These are phyloP conservation scores for Scaptomyza parva DNA, from an alignment of 2,888 invertebrate species.

Conservation along the genomic window DNA sequence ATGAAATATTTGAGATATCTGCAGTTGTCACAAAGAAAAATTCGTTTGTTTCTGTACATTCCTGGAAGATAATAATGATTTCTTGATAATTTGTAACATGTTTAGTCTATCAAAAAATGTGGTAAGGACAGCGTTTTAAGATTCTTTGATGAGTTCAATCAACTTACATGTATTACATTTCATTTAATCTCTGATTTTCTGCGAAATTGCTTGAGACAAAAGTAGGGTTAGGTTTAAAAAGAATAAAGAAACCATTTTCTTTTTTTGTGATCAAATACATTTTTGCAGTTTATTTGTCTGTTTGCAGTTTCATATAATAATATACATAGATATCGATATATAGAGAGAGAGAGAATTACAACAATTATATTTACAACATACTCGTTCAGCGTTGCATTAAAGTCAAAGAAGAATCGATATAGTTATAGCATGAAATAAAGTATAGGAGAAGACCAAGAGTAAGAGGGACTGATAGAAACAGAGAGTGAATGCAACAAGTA, in stretches of 20 bases:
- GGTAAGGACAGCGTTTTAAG: neutral
- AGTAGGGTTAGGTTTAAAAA: neutral
- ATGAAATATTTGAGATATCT: too few relatives aligned
- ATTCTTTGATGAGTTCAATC: neutral
- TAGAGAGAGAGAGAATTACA: constrained; percentile 59
- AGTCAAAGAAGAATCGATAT: constrained; percentile 36
- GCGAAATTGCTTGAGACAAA: neutral
- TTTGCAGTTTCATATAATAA: constrained; percentile 78
- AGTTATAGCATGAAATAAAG: constrained; percentile 24
- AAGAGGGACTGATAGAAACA: constrained; percentile 2
- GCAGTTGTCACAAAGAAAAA: too few relatives aligned
- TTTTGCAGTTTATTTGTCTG: constrained; percentile 83
- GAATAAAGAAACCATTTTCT: too few relatives aligned
- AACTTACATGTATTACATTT: neutral
- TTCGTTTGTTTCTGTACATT: too few relatives aligned
- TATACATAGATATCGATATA: constrained; percentile 53
- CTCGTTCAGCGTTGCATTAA: constrained; percentile 64
- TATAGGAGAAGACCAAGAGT: constrained; percentile 6
- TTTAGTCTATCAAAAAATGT: neutral
- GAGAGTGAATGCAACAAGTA: constrained; percentile 1
- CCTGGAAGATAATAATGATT: neutral
- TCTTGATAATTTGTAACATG: neutral
- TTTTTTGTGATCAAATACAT: constrained; percentile 77
- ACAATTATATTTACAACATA: constrained; percentile 83
- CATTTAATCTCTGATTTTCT: neutral